phyloP scores from a whole-genome alignment of 2,113 vertebrate species.

The Chauna torquata region DNA sequence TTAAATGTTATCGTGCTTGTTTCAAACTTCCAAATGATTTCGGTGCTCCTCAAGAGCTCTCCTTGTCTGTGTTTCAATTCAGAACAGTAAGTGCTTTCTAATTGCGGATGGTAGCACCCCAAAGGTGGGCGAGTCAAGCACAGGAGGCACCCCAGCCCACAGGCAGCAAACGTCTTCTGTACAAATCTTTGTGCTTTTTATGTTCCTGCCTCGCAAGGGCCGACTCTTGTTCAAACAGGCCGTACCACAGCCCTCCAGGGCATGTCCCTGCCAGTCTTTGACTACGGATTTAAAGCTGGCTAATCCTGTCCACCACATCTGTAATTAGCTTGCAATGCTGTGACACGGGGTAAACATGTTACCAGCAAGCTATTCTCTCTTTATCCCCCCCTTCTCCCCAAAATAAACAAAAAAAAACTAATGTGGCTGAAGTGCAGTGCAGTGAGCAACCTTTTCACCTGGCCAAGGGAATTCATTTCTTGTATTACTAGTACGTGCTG shows the following conservation, averaged over 20 bases:
- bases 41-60: background rate
- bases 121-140: background rate
- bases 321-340: background rate
- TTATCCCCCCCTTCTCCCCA: background rate
- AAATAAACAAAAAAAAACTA: background rate
- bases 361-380: background rate
- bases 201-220: background rate
- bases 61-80: fast-evolving
- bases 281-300: background rate
- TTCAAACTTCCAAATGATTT: background rate
- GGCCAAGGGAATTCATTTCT: background rate
- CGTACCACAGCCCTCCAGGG: background rate
- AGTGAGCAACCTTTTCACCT: background rate
- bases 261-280: background rate
- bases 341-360: background rate
- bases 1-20: background rate
- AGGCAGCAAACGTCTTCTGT: background rate
- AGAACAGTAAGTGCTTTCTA: background rate
- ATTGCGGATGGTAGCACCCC: background rate
- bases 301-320: background rate
- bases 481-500: background rate
- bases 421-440: background rate
- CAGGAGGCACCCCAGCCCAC: background rate
- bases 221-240: background rate
- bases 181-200: background rate